Evolutionary conservation across 2,797 vertebrate genomes (phyloP), one percentile per base, ranked within the genome.

Genomic region (Myotis daubentonii): DNA sequence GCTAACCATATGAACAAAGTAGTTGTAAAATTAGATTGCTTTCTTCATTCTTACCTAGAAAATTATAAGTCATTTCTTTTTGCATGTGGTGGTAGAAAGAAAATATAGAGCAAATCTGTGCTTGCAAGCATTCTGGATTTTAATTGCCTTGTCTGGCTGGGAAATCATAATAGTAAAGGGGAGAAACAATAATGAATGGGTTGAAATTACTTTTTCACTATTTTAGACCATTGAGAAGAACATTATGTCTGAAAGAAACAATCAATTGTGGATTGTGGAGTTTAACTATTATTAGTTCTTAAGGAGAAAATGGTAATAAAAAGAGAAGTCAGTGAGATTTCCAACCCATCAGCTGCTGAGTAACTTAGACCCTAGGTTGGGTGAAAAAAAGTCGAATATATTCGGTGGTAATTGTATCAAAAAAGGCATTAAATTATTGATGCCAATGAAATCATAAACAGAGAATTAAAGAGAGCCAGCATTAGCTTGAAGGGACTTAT

Each of bases 141-240:
- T 49, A 88, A 84, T 57, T 78, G 62, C 23, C 28, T 78, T 33
- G 22, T 78, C 70, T 96, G 7, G 13, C 25, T 71, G 49, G 86
- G 47, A 90, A 97, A 86, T 94, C 72, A 87, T 81, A 47, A 75
- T 13, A 83, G 5, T 8, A 1, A 88, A 88, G n/a, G 10, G 22
- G 80, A 89, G 22, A 93, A 92, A 84, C 22, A 68, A 62, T 51
- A 28, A 85, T 2, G 10, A 89, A 92, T n/a, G 2, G 16, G 11
- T 41, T 79, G 22, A 11, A 87, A 72, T 93, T 80, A 85, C 8
- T 53, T 91, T 95, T 85, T n/a, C 82, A 87, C 51, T 60, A 23
- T 93, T 87, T 82, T 88, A 28, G 92, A 79, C 17, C 47, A 86
- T 12, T 51, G 44, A 94, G 30, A 94, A 84, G 38, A 94, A 30